phyloP scores from a whole-genome alignment of 2,113 vertebrate species.

The Myodes glareolus region DNA sequence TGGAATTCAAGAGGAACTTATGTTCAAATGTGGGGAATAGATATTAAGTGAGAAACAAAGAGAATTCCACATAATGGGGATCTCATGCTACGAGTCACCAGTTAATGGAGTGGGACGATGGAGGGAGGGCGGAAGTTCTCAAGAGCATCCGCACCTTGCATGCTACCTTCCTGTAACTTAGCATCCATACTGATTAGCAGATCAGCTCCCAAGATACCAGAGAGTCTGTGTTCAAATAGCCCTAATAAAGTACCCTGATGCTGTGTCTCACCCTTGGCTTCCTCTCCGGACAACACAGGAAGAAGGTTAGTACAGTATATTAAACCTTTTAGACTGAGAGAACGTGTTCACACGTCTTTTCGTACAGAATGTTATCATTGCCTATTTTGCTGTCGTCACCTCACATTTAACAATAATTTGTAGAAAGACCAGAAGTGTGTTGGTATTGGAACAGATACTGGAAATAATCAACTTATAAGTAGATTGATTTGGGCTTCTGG shows the following conservation, averaged over 20 bases:
- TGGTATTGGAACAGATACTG: not conserved
- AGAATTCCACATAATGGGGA: not conserved
- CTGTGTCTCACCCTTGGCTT: not conserved
- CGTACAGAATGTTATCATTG: not conserved
- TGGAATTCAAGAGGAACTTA: not conserved
- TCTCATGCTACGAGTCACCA: not conserved
- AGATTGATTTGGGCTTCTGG: not conserved
- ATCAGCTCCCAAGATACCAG: not conserved
- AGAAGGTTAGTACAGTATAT: not conserved
- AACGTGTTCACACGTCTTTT: not conserved
- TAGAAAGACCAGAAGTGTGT: not conserved
- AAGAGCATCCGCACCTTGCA: fast-evolving
- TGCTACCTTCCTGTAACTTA: not conserved
- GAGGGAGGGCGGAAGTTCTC: not conserved
- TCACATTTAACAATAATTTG: not conserved
- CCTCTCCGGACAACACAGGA: not conserved
- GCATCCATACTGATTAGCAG: not conserved
- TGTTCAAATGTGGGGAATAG: not conserved
- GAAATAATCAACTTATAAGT: not conserved
- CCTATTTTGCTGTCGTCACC: not conserved
- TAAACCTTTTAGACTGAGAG: not conserved
- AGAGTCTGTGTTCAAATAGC: not conserved
- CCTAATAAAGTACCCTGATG: not conserved
- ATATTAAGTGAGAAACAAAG: not conserved
- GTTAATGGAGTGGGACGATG: not conserved